These are phyloP conservation scores for Amazona ochrocephala DNA, from an alignment of 2,797 vertebrate species.

Conservation along the genomic window DNA sequence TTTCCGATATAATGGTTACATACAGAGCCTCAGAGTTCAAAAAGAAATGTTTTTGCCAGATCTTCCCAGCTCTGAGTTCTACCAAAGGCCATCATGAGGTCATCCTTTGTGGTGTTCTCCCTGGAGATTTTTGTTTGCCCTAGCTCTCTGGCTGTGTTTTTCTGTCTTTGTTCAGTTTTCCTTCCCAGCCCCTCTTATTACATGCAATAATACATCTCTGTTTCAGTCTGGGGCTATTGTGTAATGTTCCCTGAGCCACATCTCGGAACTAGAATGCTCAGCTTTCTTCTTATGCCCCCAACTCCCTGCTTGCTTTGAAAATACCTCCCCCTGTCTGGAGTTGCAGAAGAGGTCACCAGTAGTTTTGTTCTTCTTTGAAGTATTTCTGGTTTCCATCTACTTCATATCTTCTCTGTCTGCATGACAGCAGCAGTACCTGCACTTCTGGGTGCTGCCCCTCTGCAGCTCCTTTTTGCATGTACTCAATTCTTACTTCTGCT, in stretches of 20 bases:
- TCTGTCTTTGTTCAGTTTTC: neutral
- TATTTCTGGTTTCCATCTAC: neutral
- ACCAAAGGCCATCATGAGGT: neutral
- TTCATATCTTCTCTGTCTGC: neutral
- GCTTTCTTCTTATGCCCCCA: neutral
- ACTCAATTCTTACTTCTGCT: neutral
- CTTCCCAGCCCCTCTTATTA: neutral
- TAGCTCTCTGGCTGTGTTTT: neutral
- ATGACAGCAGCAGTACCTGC: neutral
- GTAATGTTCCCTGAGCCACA: neutral
- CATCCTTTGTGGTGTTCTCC: neutral
- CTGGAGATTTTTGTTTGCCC: neutral
- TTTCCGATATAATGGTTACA: neutral
- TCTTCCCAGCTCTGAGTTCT: neutral
- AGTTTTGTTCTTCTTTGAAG: neutral
- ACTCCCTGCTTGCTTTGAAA: neutral
- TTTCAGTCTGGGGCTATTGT: neutral
- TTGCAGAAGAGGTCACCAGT: neutral
- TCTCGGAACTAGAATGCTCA: neutral
- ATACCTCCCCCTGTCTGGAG: neutral
- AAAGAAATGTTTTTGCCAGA: neutral
- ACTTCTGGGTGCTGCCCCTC: neutral
- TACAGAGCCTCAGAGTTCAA: neutral
- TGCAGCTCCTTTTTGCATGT: neutral
- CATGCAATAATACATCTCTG: neutral